Evolutionary conservation across 1,140 invertebrate species (phyloP).

Genomic region (Drosophila dunni): DNA sequence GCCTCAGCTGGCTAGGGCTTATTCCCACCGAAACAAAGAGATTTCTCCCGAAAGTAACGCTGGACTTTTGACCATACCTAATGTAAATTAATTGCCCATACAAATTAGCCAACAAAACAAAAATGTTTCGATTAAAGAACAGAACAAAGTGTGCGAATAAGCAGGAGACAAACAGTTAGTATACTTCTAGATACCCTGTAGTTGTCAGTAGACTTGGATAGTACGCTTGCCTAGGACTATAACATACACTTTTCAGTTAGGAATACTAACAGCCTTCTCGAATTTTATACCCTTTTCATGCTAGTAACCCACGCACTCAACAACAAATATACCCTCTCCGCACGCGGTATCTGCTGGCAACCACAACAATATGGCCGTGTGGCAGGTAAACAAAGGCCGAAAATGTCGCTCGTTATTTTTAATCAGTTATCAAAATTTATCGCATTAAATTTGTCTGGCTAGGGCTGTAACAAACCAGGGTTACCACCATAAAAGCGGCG

Average conservation of each 20-base stretch:
- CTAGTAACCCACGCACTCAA: no score
- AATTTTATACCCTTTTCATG: no score
- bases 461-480: not conserved
- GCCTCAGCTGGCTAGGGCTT: constrained; percentile 5
- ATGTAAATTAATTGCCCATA: constrained; percentile 77
- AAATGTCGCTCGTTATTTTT: constrained; percentile 75
- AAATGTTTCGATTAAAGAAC: constrained; percentile 26
- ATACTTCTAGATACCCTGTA: not conserved
- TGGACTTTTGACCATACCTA: constrained; percentile 9
- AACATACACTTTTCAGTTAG: no score
- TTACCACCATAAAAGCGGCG: not conserved
- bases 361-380: constrained; percentile 9
- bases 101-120: constrained; percentile 67
- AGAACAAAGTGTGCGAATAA: constrained; percentile 13
- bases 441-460: constrained; percentile 61
- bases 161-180: not conserved
- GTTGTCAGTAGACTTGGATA: not conserved
- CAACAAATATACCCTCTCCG: constrained; percentile 7
- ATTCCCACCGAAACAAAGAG: constrained; percentile 46
- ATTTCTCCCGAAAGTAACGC: not conserved
- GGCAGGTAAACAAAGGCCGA: constrained; percentile 61
- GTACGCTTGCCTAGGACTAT: no score
- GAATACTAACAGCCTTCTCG: no score
- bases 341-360: not conserved
- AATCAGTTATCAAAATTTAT: constrained; percentile 79